Percentiles rank a stretch among this genome's conserved stretches.
Conservation (phyloP, 2,888 invertebrate species). For the Machimus atricapillus region DNA sequence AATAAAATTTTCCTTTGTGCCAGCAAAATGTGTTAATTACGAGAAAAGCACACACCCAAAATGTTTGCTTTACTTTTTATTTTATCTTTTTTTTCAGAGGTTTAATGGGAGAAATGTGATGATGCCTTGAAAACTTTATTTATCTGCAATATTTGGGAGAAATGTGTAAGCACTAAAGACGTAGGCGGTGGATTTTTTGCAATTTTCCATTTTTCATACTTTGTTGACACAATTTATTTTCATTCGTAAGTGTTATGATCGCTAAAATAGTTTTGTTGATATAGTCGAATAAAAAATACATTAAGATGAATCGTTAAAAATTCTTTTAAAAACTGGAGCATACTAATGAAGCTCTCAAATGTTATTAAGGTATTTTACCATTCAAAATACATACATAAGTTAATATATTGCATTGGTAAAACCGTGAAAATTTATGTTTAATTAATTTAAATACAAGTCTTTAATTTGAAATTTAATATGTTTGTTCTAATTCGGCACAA, state of each 20-base stretch:
- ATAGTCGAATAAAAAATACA: background rate
- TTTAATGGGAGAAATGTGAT: background rate
- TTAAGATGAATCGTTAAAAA: background rate
- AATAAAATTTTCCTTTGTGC: background rate
- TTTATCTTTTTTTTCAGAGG: background rate
- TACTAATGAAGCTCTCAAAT: no score
- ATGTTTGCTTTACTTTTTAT: background rate
- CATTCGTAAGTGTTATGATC: background rate
- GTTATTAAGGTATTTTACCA: no score
- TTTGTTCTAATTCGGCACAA: no score
- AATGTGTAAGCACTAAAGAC: background rate
- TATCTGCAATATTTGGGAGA: background rate
- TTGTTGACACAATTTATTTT: background rate
- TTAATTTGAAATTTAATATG: no score
- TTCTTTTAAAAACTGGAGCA: no score
- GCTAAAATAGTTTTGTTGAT: background rate
- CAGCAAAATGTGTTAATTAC: background rate
- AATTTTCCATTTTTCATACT: background rate
- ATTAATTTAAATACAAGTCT: no score
- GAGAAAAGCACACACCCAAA: background rate
- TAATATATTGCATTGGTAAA: no score
- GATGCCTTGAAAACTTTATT: background rate
- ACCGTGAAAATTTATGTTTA: no score
- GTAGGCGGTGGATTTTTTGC: background rate
- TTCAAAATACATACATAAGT: no score